phyloP scores from a whole-genome alignment of 2,113 vertebrate species.

The Megaptera novaeangliae region DNA sequence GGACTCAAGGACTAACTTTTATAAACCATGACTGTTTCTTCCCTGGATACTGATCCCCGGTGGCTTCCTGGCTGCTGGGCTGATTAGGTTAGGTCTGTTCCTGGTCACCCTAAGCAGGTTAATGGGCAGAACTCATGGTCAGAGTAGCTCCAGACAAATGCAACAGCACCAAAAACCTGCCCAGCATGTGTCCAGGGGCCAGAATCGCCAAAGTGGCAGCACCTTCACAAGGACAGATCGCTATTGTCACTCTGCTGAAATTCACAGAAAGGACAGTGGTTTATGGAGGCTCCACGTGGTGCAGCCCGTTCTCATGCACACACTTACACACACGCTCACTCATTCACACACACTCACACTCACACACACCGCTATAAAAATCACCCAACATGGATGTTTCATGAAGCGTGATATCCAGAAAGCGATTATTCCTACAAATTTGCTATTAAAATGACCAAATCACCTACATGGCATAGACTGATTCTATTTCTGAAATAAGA shows the following conservation, averaged over 20 bases:
- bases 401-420: background rate
- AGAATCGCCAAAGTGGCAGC: background rate
- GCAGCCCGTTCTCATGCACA: background rate
- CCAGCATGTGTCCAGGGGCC: background rate
- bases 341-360: background rate
- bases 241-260: background rate
- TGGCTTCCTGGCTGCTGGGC: background rate
- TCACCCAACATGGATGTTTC: background rate
- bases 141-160: background rate
- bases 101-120: background rate
- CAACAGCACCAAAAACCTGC: background rate
- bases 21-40: background rate
- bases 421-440: background rate
- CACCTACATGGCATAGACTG: background rate
- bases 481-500: background rate
- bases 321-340: no score
- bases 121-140: background rate
- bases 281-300: accelerated
- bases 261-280: background rate
- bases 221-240: accelerated
- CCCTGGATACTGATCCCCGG: background rate
- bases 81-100: background rate
- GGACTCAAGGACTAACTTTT: background rate
- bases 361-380: background rate
- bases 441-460: background rate